Conservation (phyloP, 2,113 vertebrate genomes). For the Halichoeres trimaculatus region DNA sequence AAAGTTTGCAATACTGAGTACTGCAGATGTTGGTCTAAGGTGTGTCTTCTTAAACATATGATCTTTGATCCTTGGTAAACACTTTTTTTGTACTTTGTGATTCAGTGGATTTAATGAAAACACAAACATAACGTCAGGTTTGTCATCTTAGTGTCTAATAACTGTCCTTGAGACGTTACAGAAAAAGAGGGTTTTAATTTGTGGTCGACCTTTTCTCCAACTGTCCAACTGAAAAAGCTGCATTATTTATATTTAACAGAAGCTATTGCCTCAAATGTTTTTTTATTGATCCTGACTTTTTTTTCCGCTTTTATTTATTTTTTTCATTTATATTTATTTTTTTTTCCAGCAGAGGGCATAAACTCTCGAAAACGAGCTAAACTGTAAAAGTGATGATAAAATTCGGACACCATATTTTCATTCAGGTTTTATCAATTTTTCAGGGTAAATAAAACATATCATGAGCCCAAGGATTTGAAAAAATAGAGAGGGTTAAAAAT, state of each 20-base stretch:
- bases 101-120: no score
- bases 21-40: no score
- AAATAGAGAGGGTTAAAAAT: not conserved
- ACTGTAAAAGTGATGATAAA: not conserved
- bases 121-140: no score
- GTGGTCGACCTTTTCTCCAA: not conserved
- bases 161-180: no score
- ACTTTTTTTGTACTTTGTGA: no score
- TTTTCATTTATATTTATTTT: no score
- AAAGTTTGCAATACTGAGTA: no score
- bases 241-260: not conserved
- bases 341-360: slow-evolving; percentile 23
- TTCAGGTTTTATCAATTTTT: not conserved
- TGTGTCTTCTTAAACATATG: no score
- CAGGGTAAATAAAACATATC: not conserved
- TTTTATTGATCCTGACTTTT: not conserved
- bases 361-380: not conserved
- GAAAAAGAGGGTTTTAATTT: not conserved
- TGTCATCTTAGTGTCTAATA: no score
- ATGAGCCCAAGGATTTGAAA: not conserved
- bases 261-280: not conserved
- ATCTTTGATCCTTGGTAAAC: no score
- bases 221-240: no score
- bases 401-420: not conserved
- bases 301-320: not conserved